phyloP scores from a whole-genome alignment of 2,797 vertebrate genomes.

The Crenuchus spilurus region DNA sequence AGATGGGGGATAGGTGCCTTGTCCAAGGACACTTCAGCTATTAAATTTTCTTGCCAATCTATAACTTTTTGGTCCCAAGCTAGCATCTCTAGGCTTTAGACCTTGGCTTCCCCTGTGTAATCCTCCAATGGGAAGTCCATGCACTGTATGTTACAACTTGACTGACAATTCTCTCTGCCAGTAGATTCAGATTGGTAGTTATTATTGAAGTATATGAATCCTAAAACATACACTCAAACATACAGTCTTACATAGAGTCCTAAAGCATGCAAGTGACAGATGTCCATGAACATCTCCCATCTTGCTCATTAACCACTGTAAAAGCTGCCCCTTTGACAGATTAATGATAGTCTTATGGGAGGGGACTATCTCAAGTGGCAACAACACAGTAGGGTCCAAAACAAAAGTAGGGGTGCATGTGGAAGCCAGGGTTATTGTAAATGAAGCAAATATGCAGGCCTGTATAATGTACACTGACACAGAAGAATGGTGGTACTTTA shows the following conservation, averaged over 20 bases:
- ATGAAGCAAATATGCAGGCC: background rate
- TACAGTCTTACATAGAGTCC: no score
- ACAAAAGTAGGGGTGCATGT: background rate
- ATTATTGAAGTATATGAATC: background rate
- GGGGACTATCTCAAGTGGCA: background rate
- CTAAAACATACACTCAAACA: background rate
- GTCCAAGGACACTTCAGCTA: no score
- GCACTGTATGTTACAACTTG: no score
- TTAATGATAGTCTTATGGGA: background rate
- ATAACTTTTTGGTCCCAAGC: no score
- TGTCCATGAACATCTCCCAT: background rate
- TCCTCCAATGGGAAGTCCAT: no score
- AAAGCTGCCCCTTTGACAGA: background rate
- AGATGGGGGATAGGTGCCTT: no score
- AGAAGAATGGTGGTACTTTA: constrained; percentile 3
- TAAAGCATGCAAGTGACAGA: background rate
- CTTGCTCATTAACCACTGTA: background rate
- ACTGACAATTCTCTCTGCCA: no score
- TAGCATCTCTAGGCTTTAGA: no score
- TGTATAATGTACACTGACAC: background rate
- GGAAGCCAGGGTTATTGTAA: constrained; percentile 6
- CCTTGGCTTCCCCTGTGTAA: no score
- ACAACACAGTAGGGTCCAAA: background rate
- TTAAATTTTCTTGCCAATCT: no score
- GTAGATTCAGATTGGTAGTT: no score